These are phyloP conservation scores for Halocaridina rubra DNA, from an alignment of 2,888 invertebrate species.

Conservation along the genomic window DNA sequence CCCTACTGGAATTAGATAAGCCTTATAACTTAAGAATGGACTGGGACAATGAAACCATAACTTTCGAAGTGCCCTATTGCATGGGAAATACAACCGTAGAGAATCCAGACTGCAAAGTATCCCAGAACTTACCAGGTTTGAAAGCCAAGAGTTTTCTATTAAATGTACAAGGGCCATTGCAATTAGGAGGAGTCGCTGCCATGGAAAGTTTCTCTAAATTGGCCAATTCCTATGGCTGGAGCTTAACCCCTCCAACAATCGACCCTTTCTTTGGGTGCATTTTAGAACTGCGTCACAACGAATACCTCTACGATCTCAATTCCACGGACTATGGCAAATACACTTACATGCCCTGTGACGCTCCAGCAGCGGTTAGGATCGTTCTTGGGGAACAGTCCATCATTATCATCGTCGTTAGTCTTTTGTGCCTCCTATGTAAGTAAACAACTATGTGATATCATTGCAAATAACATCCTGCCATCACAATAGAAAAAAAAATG, in stretches of 20 bases:
- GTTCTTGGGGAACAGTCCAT: conserved; percentile 56
- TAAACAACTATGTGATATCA: no score
- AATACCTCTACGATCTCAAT: conserved; percentile 59
- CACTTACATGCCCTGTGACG: conserved; percentile 46
- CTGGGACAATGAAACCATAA: conserved; percentile 32
- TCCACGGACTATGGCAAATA: conserved; percentile 48
- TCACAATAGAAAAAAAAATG: no score
- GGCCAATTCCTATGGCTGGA: conserved; percentile 51
- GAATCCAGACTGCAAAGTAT: conserved; percentile 16
- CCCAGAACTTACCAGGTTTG: neutral
- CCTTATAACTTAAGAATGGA: conserved; percentile 25
- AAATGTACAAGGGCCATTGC: conserved; percentile 49
- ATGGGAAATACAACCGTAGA: neutral
- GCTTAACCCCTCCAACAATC: conserved; percentile 14
- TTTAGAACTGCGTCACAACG: conserved; percentile 41
- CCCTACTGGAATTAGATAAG: neutral
- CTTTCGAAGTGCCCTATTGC: conserved; percentile 44
- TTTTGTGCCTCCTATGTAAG: conserved; percentile 54
- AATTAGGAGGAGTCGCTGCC: conserved; percentile 53
- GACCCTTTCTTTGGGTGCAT: conserved; percentile 53
- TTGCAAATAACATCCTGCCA: no score
- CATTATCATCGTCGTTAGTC: conserved; percentile 57
- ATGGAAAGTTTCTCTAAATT: conserved; percentile 29
- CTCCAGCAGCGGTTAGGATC: conserved; percentile 5
- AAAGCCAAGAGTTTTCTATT: conserved; percentile 19